Evolutionary conservation across 2,797 vertebrate genomes (phyloP), one percentile per base, ranked within the genome.

Genomic region (Toxotes lorentzi): DNA sequence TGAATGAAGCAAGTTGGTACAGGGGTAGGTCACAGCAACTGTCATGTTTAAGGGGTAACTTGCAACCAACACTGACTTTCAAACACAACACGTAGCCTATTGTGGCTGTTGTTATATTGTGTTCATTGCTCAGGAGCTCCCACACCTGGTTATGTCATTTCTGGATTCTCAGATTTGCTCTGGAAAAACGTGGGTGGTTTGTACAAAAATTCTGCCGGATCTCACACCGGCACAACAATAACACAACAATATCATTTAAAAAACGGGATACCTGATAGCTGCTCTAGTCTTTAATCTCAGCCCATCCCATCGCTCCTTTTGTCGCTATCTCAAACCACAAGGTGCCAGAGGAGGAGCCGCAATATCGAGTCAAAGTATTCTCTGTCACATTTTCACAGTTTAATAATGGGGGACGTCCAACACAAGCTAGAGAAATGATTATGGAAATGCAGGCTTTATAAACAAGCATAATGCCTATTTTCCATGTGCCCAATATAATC

Each of bases 391-490:
- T 65, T 70, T 61, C 51, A 35, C 30, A 19, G 40, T 64, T 62
- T 71, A 89, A 84, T 83, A 81, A 83, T 76, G 64, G 67, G 34
- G 72, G 68, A 77, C 74, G 78, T 83, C 63, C 84, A 81, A 71
- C 76, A 70, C 75, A 76, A 79, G 81, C 56, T 21, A 21, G 68
- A 70, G 27, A 66, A 89, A 84, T 84, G 24, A 89, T 85, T 78
- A 84, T 82, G 63, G 60, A 70, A 83, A 88, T 84, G 64, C 27
- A 35, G 24, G 71, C 60, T 70, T 70, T 72, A 84, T 85, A 87
- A 87, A 89, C 83, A 82, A 85, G 56, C 76, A 54, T 70, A 67
- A 88, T 86, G 63, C 66, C 71, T 78, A 48, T 86, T 88, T 91
- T 81, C 76, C 58, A 70, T 78, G 63, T 85, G 72, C 32, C 78